A percentile compares a stretch with the other conserved stretches of the same genome.
phyloP scores from a whole-genome alignment of 2,797 vertebrate species.

The Arvicola amphibius region DNA sequence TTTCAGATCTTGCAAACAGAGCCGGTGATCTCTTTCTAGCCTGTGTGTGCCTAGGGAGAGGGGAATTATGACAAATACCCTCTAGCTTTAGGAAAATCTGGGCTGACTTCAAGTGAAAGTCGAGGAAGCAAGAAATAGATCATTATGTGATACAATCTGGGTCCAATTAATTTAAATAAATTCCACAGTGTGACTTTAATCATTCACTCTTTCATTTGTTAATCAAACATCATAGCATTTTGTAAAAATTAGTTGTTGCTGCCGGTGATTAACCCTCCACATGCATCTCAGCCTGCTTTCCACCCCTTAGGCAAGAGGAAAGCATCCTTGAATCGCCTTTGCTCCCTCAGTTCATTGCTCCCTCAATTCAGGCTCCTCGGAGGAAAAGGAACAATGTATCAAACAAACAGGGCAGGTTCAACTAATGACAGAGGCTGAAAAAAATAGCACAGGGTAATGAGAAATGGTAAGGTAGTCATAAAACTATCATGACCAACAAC shows the following conservation, averaged over 20 bases:
- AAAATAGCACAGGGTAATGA: background rate
- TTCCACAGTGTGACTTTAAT: background rate
- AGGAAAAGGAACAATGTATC: background rate
- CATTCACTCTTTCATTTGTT: background rate
- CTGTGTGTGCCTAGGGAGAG: background rate
- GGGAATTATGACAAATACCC: background rate
- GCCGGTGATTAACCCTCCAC: background rate
- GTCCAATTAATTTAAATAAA: background rate
- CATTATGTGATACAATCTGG: background rate
- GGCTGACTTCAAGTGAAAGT: constrained; percentile 35
- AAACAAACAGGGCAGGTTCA: background rate
- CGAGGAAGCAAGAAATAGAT: background rate
- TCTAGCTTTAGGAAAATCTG: background rate
- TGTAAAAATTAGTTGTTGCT: background rate
- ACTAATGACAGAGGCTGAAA: background rate
- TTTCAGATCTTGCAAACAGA: background rate
- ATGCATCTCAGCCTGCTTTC: background rate
- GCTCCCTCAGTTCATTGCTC: background rate
- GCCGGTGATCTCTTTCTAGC: background rate
- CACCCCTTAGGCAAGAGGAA: background rate
- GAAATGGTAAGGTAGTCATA: background rate
- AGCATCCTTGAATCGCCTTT: background rate
- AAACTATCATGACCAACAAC: background rate
- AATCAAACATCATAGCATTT: background rate
- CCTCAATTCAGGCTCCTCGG: background rate